A percentile compares a stretch with the other conserved stretches of the same genome.
Evolutionary conservation across 2,888 invertebrate genomes (phyloP).

Genomic region (Rotaria socialis): DNA sequence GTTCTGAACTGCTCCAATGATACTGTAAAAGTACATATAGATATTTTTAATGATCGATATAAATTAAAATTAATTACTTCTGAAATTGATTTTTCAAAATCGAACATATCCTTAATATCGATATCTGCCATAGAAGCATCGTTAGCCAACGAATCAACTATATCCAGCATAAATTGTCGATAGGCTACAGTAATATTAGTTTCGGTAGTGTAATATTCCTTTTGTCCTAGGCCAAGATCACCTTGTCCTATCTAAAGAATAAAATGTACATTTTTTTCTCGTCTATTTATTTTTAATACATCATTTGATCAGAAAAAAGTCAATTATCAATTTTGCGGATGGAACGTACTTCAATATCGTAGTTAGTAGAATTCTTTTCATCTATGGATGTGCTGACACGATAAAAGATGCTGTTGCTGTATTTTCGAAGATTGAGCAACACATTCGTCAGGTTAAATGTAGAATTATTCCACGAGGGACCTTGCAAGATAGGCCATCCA

Average conservation of each 20-base stretch:
- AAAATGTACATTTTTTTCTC: neutral
- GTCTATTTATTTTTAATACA: too few species aligned
- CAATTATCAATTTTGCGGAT: neutral
- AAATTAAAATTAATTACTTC: neutral
- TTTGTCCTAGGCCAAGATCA: conserved; percentile 39
- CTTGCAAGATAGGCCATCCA: conserved; percentile 44
- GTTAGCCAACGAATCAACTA: neutral
- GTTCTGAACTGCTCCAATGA: neutral
- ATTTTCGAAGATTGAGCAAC: conserved; percentile 30
- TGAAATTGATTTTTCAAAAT: conserved; percentile 44
- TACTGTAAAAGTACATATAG: neutral
- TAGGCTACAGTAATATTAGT: conserved; percentile 7
- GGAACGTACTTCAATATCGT: conserved; percentile 38
- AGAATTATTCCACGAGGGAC: neutral
- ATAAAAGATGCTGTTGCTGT: conserved; percentile 33
- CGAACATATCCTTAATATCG: conserved; percentile 31
- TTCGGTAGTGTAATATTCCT: neutral
- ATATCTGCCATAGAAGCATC: neutral
- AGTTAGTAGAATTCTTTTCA: conserved; percentile 73
- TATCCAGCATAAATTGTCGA: conserved; percentile 38
- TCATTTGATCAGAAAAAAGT: too few species aligned
- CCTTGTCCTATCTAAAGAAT: conserved; percentile 32
- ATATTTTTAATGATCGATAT: neutral
- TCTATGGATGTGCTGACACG: conserved; percentile 63
- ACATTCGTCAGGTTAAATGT: neutral